Conservation (phyloP, 1,140 invertebrate species). For the Ganaspis sp. region DNA sequence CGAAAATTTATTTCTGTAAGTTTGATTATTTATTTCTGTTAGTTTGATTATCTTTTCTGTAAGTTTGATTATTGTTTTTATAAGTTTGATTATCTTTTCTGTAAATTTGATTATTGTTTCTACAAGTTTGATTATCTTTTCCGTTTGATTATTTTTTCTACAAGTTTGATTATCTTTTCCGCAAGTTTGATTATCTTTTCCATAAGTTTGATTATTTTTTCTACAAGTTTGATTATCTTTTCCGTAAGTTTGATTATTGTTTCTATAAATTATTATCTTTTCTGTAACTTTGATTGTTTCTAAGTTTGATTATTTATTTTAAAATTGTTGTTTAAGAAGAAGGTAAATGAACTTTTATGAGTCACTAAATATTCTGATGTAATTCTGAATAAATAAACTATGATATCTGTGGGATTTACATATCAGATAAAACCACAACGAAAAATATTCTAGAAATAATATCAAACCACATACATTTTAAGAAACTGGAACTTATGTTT, state of each 20-base stretch:
- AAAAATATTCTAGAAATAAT: neutral
- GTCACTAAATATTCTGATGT: too few relatives aligned
- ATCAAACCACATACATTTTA: neutral
- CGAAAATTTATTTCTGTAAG: conserved; percentile 83
- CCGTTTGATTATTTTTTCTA: conserved; percentile 83
- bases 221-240: too few relatives aligned
- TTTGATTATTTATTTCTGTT: conserved; percentile 75
- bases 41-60: conserved; percentile 79
- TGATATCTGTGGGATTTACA: neutral
- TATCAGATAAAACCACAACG: conserved; percentile 3
- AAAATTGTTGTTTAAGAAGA: neutral
- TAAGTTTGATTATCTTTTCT: conserved; percentile 79
- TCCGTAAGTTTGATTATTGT: conserved; percentile 78
- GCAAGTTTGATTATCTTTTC: conserved; percentile 79
- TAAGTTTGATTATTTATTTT: neutral
- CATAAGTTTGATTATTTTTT: conserved; percentile 76
- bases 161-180: conserved; percentile 78
- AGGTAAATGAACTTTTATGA: neutral
- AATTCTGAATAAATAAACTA: neutral
- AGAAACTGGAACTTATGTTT: neutral
- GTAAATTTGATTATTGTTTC: conserved; percentile 81
- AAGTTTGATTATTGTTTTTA: conserved; percentile 60
- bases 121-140: conserved; percentile 76
- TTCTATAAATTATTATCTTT: too few relatives aligned
- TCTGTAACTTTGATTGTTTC: conserved; percentile 78